A percentile compares a stretch with the other conserved stretches of the same genome.
Conservation (phyloP, 64 coral and sea anemone species). For the Montipora cactus region DNA sequence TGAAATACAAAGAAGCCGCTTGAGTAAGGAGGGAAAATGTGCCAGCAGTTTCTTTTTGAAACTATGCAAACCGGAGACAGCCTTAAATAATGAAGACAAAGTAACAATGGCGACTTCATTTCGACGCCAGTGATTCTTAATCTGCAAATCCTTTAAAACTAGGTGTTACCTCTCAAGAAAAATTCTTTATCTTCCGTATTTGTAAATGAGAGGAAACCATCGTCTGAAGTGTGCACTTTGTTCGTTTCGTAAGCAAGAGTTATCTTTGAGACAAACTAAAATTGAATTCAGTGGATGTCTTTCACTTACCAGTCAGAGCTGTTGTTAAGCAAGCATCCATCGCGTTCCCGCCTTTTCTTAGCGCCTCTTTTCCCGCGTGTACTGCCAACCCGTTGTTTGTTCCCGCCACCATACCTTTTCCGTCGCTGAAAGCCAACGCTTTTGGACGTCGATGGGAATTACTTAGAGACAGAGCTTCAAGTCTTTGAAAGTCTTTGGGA, state of each 20-base stretch:
- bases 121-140: neutral
- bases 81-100: neutral
- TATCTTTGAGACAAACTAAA: neutral
- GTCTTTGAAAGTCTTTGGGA: conserved; percentile 50
- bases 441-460: conserved; percentile 57
- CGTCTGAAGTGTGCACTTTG: neutral
- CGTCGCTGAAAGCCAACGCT: conserved; percentile 74
- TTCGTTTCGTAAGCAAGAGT: neutral
- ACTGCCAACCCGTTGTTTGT: conserved; percentile 63
- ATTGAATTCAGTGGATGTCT: too few relatives aligned
- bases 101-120: neutral
- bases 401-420: conserved; percentile 86
- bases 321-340: conserved; percentile 94
- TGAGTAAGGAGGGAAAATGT: neutral
- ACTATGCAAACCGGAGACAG: neutral
- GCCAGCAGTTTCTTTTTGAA: neutral
- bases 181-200: neutral
- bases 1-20: conserved; percentile 5
- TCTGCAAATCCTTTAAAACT: neutral
- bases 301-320: conserved; percentile 71
- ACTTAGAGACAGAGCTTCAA: conserved; percentile 60
- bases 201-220: neutral
- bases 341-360: conserved; percentile 89
- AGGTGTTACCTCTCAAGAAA: neutral
- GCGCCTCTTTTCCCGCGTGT: conserved; percentile 81